Evolutionary conservation across 2,113 vertebrate species (phyloP).

Genomic region (Acinonyx jubatus): DNA sequence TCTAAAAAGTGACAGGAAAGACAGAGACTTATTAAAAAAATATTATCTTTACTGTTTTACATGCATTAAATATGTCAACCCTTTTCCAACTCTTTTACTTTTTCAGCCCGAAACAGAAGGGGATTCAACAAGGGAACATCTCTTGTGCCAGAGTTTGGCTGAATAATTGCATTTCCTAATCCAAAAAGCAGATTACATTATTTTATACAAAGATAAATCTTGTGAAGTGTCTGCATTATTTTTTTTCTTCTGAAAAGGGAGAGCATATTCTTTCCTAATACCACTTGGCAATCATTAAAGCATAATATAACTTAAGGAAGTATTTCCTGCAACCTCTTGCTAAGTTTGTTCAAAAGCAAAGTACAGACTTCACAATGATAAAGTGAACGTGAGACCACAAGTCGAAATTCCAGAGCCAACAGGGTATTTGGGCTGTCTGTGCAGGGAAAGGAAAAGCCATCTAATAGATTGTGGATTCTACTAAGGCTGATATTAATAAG

Average conservation of each 20-base stretch:
- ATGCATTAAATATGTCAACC: conserved; percentile 54
- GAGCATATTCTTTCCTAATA: background rate
- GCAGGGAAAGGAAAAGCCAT: background rate
- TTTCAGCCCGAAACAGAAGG: conserved; percentile 51
- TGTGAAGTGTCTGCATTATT: conserved; percentile 41
- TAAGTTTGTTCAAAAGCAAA: conserved; percentile 27
- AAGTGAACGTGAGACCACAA: background rate
- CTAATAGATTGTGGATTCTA: background rate
- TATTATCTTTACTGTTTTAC: conserved; percentile 54
- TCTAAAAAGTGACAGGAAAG: conserved; percentile 35
- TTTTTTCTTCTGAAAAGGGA: background rate
- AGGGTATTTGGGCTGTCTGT: background rate
- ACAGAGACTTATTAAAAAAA: conserved; percentile 64
- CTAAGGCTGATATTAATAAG: background rate
- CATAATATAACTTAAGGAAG: background rate
- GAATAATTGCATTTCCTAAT: conserved; percentile 54
- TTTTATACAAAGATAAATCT: conserved; percentile 41
- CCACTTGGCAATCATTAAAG: conserved; percentile 44
- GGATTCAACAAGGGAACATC: conserved; percentile 37
- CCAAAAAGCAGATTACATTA: conserved; percentile 57
- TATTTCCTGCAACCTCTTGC: conserved; percentile 10
- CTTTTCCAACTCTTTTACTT: conserved; percentile 32
- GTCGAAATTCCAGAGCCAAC: background rate
- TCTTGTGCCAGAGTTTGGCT: background rate
- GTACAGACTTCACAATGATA: background rate